Evolutionary conservation across 2,113 vertebrate genomes (phyloP).

Genomic region (Lampris incognitus): DNA sequence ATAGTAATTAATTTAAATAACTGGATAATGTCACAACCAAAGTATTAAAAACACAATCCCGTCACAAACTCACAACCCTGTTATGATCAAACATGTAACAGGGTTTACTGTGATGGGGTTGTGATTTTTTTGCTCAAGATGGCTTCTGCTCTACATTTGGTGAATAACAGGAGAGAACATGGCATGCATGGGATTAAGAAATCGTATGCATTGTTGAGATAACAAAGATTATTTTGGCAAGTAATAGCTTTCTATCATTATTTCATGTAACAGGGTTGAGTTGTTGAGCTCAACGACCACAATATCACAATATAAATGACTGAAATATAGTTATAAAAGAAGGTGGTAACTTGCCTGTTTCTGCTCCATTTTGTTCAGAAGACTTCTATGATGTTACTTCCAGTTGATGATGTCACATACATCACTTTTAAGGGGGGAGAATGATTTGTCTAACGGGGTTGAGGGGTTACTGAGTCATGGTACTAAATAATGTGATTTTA

Average conservation of each 20-base stretch:
- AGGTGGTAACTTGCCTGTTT: slow-evolving; percentile 3
- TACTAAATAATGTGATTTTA: background rate
- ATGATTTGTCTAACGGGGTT: background rate
- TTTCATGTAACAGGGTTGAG: background rate
- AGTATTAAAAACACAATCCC: background rate
- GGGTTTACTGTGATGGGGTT: background rate
- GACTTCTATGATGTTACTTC: background rate
- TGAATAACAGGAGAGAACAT: slow-evolving; percentile 9
- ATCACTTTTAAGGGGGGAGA: background rate
- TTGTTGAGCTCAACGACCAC: background rate
- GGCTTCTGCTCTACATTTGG: background rate
- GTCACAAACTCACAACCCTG: background rate
- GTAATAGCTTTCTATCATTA: slow-evolving; percentile 13
- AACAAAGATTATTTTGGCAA: background rate
- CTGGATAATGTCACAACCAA: background rate
- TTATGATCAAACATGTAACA: background rate
- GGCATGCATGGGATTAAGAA: slow-evolving; percentile 2
- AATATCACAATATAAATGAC: background rate
- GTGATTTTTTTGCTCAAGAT: background rate
- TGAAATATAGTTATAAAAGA: background rate
- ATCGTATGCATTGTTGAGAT: background rate
- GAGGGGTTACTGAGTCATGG: background rate
- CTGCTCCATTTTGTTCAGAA: background rate
- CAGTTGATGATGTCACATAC: background rate
- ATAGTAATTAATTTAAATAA: background rate